These are phyloP conservation scores for Caloenas nicobarica DNA, from an alignment of 2,113 vertebrate genomes.

Conservation along the genomic window DNA sequence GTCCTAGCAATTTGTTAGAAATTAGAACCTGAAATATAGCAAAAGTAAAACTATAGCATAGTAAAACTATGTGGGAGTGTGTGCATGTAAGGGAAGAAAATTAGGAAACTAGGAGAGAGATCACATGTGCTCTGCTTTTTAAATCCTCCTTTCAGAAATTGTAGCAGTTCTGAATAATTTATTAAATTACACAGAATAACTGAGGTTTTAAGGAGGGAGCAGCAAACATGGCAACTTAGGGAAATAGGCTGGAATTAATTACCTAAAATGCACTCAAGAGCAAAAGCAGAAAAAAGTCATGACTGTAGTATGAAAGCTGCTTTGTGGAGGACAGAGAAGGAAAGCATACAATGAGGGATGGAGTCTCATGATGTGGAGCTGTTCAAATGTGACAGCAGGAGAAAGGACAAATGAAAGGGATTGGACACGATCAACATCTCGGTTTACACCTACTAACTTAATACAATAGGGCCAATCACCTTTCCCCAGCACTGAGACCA, in stretches of 20 bases:
- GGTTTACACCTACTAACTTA: neutral
- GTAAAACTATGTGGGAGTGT: neutral
- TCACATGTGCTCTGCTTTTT: neutral
- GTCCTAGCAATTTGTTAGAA: neutral
- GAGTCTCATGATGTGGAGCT: neutral
- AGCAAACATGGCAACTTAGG: neutral
- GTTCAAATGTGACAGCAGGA: neutral
- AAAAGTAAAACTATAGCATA: neutral
- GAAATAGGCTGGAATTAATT: slow-evolving; percentile 10
- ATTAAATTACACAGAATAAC: neutral
- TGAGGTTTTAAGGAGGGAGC: neutral
- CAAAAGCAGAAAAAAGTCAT: neutral
- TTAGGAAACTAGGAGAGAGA: neutral
- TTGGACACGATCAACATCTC: neutral
- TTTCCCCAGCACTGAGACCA: neutral
- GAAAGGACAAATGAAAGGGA: neutral
- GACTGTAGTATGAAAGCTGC: neutral
- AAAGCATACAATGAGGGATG: accelerated
- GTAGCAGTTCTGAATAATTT: neutral
- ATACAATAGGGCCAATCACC: neutral
- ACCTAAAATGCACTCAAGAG: neutral
- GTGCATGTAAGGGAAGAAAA: neutral
- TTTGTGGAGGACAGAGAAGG: neutral
- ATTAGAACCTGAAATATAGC: neutral
- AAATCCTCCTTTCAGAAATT: neutral